Percentiles rank a stretch among this genome's conserved stretches.
These are phyloP conservation scores for Sigmodon hispidus DNA, from an alignment of 2,113 vertebrate genomes.

Conservation along the genomic window DNA sequence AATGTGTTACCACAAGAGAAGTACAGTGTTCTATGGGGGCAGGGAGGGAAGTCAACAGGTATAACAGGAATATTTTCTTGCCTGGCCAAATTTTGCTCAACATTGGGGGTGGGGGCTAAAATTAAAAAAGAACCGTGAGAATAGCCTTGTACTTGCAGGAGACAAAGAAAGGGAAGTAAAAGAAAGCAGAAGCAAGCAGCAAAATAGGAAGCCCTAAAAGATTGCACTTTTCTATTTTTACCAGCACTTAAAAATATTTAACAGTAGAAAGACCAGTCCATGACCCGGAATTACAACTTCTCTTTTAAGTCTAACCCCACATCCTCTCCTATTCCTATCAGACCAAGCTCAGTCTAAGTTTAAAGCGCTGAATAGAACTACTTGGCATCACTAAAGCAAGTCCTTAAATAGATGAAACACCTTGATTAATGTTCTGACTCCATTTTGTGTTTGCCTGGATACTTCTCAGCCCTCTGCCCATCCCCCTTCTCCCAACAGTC, in stretches of 20 bases:
- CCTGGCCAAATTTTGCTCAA: neutral
- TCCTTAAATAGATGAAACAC: neutral
- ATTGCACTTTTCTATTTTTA: slow-evolving; percentile 11
- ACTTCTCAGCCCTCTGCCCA: neutral
- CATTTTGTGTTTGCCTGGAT: neutral
- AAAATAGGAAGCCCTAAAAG: slow-evolving; percentile 9
- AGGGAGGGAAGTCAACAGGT: neutral
- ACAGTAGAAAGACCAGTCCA: neutral
- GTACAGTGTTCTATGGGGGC: neutral
- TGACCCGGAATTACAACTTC: neutral
- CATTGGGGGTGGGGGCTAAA: neutral
- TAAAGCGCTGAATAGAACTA: neutral
- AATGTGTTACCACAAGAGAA: neutral
- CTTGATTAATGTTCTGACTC: neutral
- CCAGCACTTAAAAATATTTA: neutral
- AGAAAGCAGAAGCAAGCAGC: neutral
- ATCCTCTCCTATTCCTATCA: neutral
- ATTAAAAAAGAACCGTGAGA: neutral
- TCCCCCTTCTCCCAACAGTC: neutral
- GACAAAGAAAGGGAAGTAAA: neutral
- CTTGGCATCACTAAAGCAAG: neutral
- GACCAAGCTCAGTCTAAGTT: neutral
- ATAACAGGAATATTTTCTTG: neutral
- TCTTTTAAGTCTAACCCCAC: neutral
- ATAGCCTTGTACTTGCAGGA: neutral